Conservation (phyloP, 2,797 vertebrate genomes). For the Emys orbicularis region DNA sequence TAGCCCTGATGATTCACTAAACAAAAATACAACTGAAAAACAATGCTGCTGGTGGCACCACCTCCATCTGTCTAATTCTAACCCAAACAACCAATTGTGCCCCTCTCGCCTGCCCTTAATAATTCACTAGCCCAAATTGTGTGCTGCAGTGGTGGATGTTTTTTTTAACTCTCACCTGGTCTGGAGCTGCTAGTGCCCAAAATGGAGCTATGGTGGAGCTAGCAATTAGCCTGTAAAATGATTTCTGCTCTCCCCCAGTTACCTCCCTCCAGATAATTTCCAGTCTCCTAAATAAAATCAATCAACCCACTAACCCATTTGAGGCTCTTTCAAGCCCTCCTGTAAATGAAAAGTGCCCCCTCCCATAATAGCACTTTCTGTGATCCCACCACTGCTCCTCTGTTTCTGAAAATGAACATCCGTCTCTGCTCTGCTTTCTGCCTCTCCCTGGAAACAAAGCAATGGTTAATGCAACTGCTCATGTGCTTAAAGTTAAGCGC, state of each 20-base stretch:
- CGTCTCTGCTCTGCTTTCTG: background rate
- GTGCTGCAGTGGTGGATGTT: background rate
- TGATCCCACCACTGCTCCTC: background rate
- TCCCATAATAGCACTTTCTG: background rate
- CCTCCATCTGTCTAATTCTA: background rate
- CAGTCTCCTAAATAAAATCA: background rate
- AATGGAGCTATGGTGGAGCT: background rate
- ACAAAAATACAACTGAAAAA: background rate
- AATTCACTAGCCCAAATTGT: background rate
- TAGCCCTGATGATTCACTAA: background rate
- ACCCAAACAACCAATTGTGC: background rate
- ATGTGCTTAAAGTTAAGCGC: background rate
- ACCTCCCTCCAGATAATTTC: background rate
- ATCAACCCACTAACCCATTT: background rate
- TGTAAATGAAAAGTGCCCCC: background rate
- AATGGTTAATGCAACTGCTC: background rate
- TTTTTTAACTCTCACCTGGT: background rate
- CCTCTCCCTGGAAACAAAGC: background rate
- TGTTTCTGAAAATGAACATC: accelerated
- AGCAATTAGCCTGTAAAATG: background rate
- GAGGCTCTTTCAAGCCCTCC: background rate
- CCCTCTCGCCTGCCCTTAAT: background rate
- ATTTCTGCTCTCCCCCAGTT: background rate
- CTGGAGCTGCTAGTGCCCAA: accelerated
- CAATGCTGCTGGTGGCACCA: background rate